phyloP scores from a whole-genome alignment of 2,888 invertebrate genomes.

The Crematogaster levior region DNA sequence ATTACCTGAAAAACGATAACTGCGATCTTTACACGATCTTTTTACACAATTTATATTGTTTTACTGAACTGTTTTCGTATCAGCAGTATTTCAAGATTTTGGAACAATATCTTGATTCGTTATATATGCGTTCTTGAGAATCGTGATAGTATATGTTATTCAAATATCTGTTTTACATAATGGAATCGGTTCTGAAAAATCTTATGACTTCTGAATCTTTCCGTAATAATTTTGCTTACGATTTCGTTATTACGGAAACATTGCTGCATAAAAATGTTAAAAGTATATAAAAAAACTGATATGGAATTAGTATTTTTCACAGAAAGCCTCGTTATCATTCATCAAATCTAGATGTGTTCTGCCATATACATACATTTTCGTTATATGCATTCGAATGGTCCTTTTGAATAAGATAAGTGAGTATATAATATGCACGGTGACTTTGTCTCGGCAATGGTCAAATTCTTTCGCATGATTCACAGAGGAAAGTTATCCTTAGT shows the following conservation, averaged over 20 bases:
- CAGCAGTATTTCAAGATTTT: background rate
- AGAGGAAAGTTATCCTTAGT: conserved; percentile 37
- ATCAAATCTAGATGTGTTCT: background rate
- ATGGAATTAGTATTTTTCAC: background rate
- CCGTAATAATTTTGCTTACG: conserved; percentile 20
- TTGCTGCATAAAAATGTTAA: background rate
- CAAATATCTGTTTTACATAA: conserved; percentile 46
- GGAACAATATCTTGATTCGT: background rate
- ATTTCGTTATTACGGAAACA: conserved; percentile 20
- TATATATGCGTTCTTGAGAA: background rate
- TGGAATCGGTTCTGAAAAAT: conserved; percentile 26
- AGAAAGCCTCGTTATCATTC: conserved; percentile 23
- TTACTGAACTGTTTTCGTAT: background rate
- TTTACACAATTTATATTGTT: background rate
- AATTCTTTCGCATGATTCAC: conserved; percentile 47
- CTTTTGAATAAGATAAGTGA: background rate
- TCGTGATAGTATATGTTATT: conserved; percentile 19
- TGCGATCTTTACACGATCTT: background rate
- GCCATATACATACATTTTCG: background rate
- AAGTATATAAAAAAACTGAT: conserved; percentile 5
- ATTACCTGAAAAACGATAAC: background rate
- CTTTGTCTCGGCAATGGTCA: conserved; percentile 23
- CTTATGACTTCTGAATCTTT: background rate
- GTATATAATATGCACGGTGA: conserved; percentile 21
- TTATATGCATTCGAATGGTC: conserved; percentile 8